Evolutionary conservation across 2,113 vertebrate species (phyloP), one percentile per base, ranked within the genome.

Genomic region (Pipra filicauda): DNA sequence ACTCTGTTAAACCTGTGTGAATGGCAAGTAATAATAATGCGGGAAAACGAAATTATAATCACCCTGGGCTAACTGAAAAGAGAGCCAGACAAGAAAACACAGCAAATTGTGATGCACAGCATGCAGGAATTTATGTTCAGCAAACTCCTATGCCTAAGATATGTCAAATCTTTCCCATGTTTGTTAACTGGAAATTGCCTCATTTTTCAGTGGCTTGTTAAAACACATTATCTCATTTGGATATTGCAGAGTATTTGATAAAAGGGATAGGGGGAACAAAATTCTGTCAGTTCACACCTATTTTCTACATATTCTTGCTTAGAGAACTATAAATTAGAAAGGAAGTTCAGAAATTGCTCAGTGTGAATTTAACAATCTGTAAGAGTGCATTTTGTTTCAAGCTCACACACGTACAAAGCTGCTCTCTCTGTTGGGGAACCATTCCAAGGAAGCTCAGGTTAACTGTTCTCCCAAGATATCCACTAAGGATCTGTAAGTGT

Each of bases 401-500:
- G 28, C 41, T 92, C 2, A 8, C 54, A 64, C 41, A 65, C 0
- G 0, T 11, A 59, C 44, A 87, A 26, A 84, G n/a, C 73, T 89
- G 39, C 83, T 87, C 51, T 57, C 61, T 67, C 1, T 24, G 44
- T 2, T 69, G 65, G 28, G 48, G 69, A 84, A 51, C 27, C 49
- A 24, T 87, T 81, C 88, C 67, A 70, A 93, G 85, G 62, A 84
- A 92, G 44, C 85, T 86, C 1, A 14, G 80, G 83, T 87, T 93
- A 95, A 92, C 90, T 84, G 41, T 43, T 91, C 83, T 87, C 79
- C 67, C 80, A 61, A 39, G 76, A 92, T 91, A 92, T 78, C 92
- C 88, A 33, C 76, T 43, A 70, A 89, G 92, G 87, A 96, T 92
- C 96, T 95, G 33, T 73, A 57, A 91, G 70, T 82, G 91, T 79